Conservation (phyloP, 2,797 vertebrate genomes). For the Threskiornis aethiopicus region DNA sequence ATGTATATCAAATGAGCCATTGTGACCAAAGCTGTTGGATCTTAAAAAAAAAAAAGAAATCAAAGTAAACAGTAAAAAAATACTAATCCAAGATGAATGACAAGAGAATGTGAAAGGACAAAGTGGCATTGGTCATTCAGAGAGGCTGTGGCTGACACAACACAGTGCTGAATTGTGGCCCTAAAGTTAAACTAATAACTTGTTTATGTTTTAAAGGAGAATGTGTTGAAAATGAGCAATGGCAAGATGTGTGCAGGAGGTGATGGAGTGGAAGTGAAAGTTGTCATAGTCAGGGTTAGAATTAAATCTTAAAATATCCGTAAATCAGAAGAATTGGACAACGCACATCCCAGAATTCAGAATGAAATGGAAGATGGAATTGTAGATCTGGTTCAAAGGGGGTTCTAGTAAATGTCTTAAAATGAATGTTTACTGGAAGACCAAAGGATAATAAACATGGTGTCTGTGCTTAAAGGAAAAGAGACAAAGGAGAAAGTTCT, state of each 20-base stretch:
- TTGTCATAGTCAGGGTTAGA: neutral
- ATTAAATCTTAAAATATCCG: neutral
- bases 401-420: neutral
- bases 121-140: neutral
- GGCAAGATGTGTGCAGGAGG: neutral
- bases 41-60: neutral
- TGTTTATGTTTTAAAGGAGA: neutral
- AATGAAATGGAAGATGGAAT: neutral
- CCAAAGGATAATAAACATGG: neutral
- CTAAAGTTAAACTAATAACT: neutral
- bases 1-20: fast-evolving
- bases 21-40: neutral
- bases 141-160: neutral
- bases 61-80: neutral
- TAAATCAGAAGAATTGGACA: neutral
- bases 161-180: neutral
- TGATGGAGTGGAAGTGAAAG: neutral
- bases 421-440: neutral
- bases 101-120: neutral
- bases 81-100: neutral
- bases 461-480: neutral
- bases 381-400: fast-evolving
- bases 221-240: neutral
- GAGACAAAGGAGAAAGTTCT: neutral
- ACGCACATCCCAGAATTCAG: neutral